These are phyloP conservation scores for Calypte anna DNA, from an alignment of 2,113 vertebrate species.

Conservation along the genomic window DNA sequence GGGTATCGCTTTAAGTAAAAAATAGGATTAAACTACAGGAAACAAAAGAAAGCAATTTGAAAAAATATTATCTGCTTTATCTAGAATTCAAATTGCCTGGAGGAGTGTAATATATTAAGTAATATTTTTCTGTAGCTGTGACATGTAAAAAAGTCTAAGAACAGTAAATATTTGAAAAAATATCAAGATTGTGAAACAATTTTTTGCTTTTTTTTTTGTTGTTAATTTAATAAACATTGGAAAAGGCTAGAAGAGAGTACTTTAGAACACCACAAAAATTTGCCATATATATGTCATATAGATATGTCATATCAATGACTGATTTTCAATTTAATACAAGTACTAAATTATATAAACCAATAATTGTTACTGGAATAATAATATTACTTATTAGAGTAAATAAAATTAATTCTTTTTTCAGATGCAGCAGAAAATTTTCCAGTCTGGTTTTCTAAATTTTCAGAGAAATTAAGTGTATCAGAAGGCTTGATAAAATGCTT, in stretches of 20 bases:
- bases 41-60: neutral
- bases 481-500: neutral
- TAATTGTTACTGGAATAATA: too few relatives aligned
- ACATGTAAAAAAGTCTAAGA: neutral
- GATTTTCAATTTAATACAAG: neutral
- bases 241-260: neutral
- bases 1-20: neutral
- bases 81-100: neutral
- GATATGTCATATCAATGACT: too few relatives aligned
- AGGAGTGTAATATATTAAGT: neutral
- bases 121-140: neutral
- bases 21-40: neutral
- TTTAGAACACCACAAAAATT: neutral
- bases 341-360: neutral
- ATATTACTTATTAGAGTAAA: too few relatives aligned
- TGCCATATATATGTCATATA: neutral
- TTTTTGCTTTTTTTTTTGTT: neutral
- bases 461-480: neutral
- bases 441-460: neutral
- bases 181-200: neutral
- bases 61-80: neutral
- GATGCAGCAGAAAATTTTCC: neutral
- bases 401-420: neutral
- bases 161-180: neutral
- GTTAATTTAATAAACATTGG: neutral